These are phyloP conservation scores for Pseudomyrmex gracilis DNA, from an alignment of 1,140 invertebrate species.

Conservation along the genomic window DNA sequence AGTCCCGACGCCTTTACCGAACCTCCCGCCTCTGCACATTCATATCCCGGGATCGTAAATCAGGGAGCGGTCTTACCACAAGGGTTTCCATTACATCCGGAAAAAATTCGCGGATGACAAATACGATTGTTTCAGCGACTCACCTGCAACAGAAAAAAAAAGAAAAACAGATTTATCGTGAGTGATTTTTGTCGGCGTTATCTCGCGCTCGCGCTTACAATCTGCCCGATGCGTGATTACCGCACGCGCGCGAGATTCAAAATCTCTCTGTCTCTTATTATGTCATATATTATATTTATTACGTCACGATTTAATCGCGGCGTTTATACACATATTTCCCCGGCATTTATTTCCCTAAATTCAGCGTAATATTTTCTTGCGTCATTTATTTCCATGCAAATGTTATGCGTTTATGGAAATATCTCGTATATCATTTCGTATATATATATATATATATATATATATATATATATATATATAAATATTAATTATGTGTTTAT, in stretches of 20 bases:
- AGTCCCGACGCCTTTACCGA: slow-evolving; percentile 71
- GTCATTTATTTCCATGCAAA: slow-evolving; percentile 48
- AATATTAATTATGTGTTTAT: slow-evolving; percentile 43
- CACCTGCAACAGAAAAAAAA: slow-evolving; percentile 70
- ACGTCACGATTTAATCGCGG: slow-evolving; percentile 20
- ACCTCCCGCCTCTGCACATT: slow-evolving; percentile 70
- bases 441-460: too few relatives aligned
- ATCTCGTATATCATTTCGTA: slow-evolving; percentile 9
- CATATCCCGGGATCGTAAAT: slow-evolving; percentile 75
- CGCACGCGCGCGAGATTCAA: neutral
- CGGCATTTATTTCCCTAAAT: slow-evolving; percentile 27
- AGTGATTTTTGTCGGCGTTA: neutral
- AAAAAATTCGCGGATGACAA: slow-evolving; percentile 75
- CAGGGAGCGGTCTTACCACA: slow-evolving; percentile 73
- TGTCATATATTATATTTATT: slow-evolving; percentile 26
- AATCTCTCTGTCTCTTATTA: slow-evolving; percentile 16
- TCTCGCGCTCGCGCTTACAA: neutral
- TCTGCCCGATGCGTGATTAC: neutral
- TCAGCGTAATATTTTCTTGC: slow-evolving; percentile 45
- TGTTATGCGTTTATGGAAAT: slow-evolving; percentile 27
- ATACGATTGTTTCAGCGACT: slow-evolving; percentile 74
- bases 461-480: neutral
- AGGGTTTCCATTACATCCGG: slow-evolving; percentile 73
- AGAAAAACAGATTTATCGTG: slow-evolving; percentile 36
- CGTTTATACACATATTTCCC: too few relatives aligned